These are phyloP conservation scores for Sclerodermus sp. DNA, from an alignment of 2,888 invertebrate genomes.

Conservation along the genomic window DNA sequence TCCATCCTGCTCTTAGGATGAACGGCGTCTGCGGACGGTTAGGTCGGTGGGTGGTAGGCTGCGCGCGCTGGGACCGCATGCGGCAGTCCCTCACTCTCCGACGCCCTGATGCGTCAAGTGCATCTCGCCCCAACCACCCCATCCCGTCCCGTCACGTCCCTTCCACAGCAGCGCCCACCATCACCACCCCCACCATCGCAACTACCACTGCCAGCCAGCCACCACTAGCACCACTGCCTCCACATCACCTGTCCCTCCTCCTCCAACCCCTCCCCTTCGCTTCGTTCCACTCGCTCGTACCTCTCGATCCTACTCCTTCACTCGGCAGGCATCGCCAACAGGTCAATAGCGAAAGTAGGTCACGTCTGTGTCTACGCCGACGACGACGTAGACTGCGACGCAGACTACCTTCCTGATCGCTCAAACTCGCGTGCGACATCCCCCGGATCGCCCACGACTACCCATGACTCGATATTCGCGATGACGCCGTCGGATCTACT, in stretches of 20 bases:
- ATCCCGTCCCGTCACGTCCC: conserved; percentile 15
- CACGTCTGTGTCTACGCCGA: conserved; percentile 35
- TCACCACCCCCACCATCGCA: background rate
- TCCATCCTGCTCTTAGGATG: conserved; percentile 14
- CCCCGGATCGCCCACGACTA: no score
- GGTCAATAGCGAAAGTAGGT: conserved; percentile 49
- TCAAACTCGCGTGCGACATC: no score
- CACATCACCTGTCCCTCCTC: background rate
- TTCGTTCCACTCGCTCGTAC: conserved; percentile 23
- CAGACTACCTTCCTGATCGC: background rate
- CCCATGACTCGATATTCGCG: no score
- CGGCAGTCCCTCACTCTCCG: conserved; percentile 39
- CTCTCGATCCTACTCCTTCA: conserved; percentile 29
- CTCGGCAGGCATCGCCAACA: conserved; percentile 36
- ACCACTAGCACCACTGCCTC: conserved; percentile 19
- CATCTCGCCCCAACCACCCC: conserved; percentile 30
- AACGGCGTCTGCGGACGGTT: conserved; percentile 14
- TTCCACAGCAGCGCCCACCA: background rate
- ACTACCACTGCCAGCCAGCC: background rate
- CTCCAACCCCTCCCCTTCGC: conserved; percentile 21
- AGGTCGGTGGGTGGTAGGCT: conserved; percentile 29
- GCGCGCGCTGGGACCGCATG: conserved; percentile 47
- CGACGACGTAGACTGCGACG: conserved; percentile 12
- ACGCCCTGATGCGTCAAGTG: conserved; percentile 44
- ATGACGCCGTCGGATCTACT: no score